Evolutionary conservation across 2,113 vertebrate genomes (phyloP), one percentile per base, ranked within the genome.

Genomic region (Naja naja): DNA sequence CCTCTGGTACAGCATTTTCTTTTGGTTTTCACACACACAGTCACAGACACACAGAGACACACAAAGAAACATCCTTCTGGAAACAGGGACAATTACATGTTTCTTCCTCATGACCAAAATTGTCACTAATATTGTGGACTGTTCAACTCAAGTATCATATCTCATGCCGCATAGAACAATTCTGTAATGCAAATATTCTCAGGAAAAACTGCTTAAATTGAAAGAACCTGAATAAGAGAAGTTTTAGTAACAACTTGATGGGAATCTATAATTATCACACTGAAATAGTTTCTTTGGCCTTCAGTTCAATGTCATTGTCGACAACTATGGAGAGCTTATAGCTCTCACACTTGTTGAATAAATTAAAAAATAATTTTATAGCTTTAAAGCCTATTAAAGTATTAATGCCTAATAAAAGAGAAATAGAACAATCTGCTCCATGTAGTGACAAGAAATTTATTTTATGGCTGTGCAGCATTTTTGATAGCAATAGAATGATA

Each of bases 401-500:
- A 14, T 93, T 95, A 90, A 94, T 89, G 87, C 12, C 55, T 94
- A 43, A 47, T 95, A 91, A 92, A 87, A 93, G 64, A 22, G 93
- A 16, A 90, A 56, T 93, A 95, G 92, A 0, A 95, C 43, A 27
- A 94, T 94, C 20, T 93, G 94, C 93, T 96, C 91, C 30, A 94
- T 0, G 93, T 90, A 91, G 54, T 92, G 64, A 45, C 0, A 89
- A 43, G 52, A 94, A 22, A 95, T 96, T 95, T 93, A 49, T 88
- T 93, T 64, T 20, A 25, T 89, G 60, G 87, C 69, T 90, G 5
- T 8, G 5, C 49, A 93, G 88, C 20, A 92, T 95, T 96, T 91
- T 90, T 18, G 93, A 52, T 89, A 88, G 23, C 20, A 89, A 30
- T 14, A 1, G 85, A 91, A 8, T 94, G 93, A 95, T 93, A 91